These are phyloP conservation scores for Coleophora flavipennella DNA, from an alignment of 2,888 invertebrate genomes.

Conservation along the genomic window DNA sequence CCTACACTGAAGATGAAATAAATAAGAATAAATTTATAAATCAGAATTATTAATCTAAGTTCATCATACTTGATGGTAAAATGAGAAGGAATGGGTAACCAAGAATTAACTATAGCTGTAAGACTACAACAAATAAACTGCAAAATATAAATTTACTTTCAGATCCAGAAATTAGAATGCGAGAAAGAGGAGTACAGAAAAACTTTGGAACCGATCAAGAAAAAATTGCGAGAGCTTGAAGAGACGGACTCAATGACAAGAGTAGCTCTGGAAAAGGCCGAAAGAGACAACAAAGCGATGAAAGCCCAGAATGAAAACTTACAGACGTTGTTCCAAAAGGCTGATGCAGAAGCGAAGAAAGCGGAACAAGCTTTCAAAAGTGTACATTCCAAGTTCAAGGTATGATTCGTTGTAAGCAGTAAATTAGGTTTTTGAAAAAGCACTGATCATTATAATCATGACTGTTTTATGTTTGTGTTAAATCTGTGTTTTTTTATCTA, in stretches of 20 bases:
- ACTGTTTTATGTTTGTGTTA: no score
- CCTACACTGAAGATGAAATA: no score
- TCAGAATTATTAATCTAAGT: no score
- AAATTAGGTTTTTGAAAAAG: no score
- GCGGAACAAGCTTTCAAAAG: constrained; percentile 57
- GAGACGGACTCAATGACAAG: constrained; percentile 71
- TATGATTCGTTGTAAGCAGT: no score
- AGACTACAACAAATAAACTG: no score
- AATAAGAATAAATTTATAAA: no score
- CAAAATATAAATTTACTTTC: constrained; percentile 3
- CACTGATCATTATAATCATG: no score
- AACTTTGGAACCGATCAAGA: constrained; percentile 62
- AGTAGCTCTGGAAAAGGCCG: constrained; percentile 66
- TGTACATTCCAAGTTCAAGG: constrained; percentile 56
- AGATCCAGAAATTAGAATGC: constrained; percentile 48
- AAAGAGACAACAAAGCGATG: constrained; percentile 67
- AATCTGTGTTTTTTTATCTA: no score
- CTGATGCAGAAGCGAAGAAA: constrained; percentile 65
- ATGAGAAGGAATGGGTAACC: no score
- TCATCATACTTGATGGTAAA: no score
- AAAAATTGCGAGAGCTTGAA: constrained; percentile 70
- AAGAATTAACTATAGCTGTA: no score
- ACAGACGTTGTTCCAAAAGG: constrained; percentile 50
- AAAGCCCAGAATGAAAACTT: constrained; percentile 58
- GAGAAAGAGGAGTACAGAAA: constrained; percentile 67